Percentiles rank a stretch among this genome's conserved stretches.
These are phyloP conservation scores for Dipodomys stephensi DNA, from an alignment of 2,113 vertebrate species.

Conservation along the genomic window DNA sequence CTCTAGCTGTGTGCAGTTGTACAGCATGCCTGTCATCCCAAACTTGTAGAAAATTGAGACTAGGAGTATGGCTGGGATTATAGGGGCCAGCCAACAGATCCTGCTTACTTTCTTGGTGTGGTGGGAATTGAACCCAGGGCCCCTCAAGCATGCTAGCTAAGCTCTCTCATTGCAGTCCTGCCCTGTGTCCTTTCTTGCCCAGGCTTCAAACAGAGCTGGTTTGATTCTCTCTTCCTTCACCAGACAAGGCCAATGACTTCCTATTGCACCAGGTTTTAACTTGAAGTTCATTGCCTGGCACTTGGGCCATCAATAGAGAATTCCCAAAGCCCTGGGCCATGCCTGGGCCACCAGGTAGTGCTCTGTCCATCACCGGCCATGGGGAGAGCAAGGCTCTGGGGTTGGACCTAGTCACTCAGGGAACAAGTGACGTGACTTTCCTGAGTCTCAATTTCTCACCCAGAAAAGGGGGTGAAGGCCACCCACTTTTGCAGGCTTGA, in stretches of 20 bases:
- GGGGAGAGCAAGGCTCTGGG: not conserved
- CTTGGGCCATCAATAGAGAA: not conserved
- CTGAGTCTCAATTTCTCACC: not conserved
- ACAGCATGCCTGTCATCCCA: too few relatives aligned
- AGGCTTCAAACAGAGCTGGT: not conserved
- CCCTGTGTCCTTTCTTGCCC: not conserved
- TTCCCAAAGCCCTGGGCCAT: not conserved
- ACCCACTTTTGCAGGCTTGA: too few relatives aligned
- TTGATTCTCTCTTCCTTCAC: not conserved
- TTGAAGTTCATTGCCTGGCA: not conserved
- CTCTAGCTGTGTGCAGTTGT: too few relatives aligned
- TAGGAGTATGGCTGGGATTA: too few relatives aligned
- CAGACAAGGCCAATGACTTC: not conserved
- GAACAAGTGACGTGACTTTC: not conserved
- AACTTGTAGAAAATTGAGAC: too few relatives aligned
- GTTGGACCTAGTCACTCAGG: not conserved
- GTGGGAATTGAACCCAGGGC: not conserved
- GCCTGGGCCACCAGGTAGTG: not conserved
- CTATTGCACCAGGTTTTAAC: not conserved
- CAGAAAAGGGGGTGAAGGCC: not conserved
- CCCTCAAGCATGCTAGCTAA: not conserved
- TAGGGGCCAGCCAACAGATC: too few relatives aligned
- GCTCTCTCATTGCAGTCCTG: not conserved
- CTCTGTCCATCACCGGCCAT: accelerated
- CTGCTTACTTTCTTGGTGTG: not conserved